Evolutionary conservation across 2,113 vertebrate species (phyloP).

Genomic region (Toxotes chatareus): DNA sequence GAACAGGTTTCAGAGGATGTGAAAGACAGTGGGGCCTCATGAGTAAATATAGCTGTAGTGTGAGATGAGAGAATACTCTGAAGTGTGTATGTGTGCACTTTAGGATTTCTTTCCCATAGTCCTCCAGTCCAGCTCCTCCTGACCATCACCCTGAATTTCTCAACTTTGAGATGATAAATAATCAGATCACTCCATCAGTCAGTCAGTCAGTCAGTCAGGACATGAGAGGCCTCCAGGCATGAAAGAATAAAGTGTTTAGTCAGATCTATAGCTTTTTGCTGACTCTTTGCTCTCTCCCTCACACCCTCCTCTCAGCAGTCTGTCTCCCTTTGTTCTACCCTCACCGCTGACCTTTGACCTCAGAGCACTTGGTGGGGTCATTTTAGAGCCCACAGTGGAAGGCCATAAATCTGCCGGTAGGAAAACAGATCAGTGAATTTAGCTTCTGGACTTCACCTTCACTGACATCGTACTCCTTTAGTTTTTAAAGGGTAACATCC

Average conservation of each 20-base stretch:
- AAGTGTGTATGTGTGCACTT: not conserved
- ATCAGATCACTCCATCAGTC: not conserved
- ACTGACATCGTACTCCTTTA: not conserved
- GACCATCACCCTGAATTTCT: conserved; percentile 2
- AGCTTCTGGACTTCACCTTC: conserved; percentile 34
- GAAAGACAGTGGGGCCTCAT: conserved; percentile 52
- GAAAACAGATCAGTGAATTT: conserved; percentile 36
- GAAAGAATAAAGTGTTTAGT: conserved; percentile 10
- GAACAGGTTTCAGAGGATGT: conserved; percentile 63
- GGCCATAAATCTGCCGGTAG: conserved; percentile 50
- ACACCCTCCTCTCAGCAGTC: conserved; percentile 40
- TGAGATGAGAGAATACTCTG: conserved; percentile 42
- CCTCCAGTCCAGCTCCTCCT: not conserved
- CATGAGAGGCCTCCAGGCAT: not conserved
- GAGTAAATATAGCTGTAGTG: conserved; percentile 58
- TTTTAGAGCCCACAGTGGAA: conserved; percentile 29
- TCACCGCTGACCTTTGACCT: conserved; percentile 58
- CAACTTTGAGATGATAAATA: conserved; percentile 27
- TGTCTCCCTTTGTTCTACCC: conserved; percentile 31
- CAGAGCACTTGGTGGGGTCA: conserved; percentile 23
- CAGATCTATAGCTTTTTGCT: conserved; percentile 10
- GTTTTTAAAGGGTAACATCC: conserved; percentile 17
- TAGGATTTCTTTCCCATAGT: conserved; percentile 5
- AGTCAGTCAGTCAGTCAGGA: conserved; percentile 35
- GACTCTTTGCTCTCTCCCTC: conserved; percentile 21